Conservation (phyloP, 2,113 vertebrate species). For the Tangachromis dhanisi region DNA sequence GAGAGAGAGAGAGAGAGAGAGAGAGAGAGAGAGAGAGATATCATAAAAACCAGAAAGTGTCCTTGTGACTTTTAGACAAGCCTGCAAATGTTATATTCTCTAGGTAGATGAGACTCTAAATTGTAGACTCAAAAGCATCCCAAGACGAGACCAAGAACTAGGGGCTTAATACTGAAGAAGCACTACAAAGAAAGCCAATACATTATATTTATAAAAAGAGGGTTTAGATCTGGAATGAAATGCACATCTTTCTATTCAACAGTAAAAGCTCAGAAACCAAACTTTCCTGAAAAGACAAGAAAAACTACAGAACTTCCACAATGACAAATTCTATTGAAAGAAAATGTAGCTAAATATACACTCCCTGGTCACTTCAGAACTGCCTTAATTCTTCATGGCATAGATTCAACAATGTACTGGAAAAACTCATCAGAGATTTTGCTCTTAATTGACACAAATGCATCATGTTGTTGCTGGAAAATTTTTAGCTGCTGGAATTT, state of each 20-base stretch:
- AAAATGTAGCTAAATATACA: not conserved
- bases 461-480: not conserved
- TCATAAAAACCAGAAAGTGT: too few relatives aligned
- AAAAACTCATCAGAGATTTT: not conserved
- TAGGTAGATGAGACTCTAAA: not conserved
- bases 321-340: not conserved
- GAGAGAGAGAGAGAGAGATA: too few relatives aligned
- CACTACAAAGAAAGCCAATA: not conserved
- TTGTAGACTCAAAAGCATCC: not conserved
- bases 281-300: not conserved
- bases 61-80: not conserved
- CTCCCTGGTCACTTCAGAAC: not conserved
- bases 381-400: not conserved
- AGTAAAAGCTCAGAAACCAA: not conserved
- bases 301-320: not conserved
- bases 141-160: not conserved
- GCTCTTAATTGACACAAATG: not conserved
- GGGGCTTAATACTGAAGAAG: not conserved
- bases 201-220: not conserved
- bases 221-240: not conserved
- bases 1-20: too few relatives aligned
- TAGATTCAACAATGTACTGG: not conserved
- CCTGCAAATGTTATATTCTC: not conserved
- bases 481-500: not conserved
- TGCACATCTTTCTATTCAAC: not conserved